Evolutionary conservation across 2,888 invertebrate species (phyloP).

Genomic region (Epinotia demarniana): DNA sequence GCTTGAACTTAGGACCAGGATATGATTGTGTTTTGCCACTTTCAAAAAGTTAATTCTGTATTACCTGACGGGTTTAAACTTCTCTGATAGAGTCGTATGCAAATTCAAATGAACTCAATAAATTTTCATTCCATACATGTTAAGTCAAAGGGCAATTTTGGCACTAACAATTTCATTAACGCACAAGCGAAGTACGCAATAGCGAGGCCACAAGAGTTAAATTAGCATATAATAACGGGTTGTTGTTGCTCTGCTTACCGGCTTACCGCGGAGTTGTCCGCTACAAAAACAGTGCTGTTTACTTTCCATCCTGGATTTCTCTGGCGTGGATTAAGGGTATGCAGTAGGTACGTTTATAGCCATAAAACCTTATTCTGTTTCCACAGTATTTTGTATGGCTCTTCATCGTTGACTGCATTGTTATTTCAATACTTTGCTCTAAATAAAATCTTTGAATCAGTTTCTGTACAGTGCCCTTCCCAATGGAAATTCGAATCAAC

Average conservation of each 20-base stretch:
- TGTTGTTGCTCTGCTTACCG: slow-evolving; percentile 21
- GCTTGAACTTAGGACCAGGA: no score
- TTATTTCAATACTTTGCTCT: neutral
- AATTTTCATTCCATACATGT: neutral
- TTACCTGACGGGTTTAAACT: neutral
- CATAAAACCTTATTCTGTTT: neutral
- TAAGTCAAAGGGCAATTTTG: neutral
- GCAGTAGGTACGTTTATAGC: neutral
- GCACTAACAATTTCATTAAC: neutral
- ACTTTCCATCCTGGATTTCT: slow-evolving; percentile 67
- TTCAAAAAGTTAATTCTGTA: neutral
- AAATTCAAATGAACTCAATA: neutral
- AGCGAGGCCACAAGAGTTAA: slow-evolving; percentile 2
- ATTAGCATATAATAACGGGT: slow-evolving; percentile 40
- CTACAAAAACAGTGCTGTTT: slow-evolving; percentile 61
- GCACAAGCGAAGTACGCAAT: neutral
- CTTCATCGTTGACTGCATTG: neutral
- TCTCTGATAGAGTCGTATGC: neutral
- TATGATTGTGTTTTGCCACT: no score
- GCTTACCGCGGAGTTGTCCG: slow-evolving; percentile 38
- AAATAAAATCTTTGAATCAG: neutral
- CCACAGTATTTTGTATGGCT: neutral
- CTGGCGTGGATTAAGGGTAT: slow-evolving; percentile 52
- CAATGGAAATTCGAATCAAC: neutral
- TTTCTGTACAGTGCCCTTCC: neutral